Conservation (phyloP, 2,797 vertebrate genomes). For the Steatocranus sp. region DNA sequence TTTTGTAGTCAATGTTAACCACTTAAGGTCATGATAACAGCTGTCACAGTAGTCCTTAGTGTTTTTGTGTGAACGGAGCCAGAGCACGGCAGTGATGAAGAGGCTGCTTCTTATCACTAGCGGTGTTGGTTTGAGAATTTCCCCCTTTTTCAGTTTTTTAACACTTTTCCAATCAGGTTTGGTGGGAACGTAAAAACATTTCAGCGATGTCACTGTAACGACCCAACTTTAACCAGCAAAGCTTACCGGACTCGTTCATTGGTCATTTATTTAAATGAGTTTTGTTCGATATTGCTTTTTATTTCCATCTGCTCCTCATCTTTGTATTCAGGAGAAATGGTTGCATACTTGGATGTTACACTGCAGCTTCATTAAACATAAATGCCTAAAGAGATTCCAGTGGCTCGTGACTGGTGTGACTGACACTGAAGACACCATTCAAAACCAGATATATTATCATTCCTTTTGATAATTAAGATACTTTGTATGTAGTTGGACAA, state of each 20-base stretch:
- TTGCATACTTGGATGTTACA: slow-evolving; percentile 33
- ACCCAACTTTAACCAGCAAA: neutral
- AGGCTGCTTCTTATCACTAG: neutral
- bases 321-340: slow-evolving; percentile 13
- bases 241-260: neutral
- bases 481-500: neutral
- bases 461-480: neutral
- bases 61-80: neutral
- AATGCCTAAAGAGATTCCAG: neutral
- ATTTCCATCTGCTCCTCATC: neutral
- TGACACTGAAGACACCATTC: neutral
- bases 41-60: neutral
- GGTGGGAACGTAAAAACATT: neutral
- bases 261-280: slow-evolving; percentile 6
- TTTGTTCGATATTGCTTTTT: neutral
- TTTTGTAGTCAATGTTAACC: neutral
- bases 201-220: neutral
- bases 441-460: neutral
- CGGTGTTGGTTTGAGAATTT: neutral
- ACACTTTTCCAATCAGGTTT: neutral
- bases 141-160: no score
- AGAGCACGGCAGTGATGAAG: neutral
- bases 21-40: neutral
- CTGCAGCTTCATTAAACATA: slow-evolving; percentile 12
- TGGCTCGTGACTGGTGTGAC: neutral